Base-by-base conservation (phyloP, 2,888 invertebrate genomes). In the Stegana nigrithorax region DNA sequence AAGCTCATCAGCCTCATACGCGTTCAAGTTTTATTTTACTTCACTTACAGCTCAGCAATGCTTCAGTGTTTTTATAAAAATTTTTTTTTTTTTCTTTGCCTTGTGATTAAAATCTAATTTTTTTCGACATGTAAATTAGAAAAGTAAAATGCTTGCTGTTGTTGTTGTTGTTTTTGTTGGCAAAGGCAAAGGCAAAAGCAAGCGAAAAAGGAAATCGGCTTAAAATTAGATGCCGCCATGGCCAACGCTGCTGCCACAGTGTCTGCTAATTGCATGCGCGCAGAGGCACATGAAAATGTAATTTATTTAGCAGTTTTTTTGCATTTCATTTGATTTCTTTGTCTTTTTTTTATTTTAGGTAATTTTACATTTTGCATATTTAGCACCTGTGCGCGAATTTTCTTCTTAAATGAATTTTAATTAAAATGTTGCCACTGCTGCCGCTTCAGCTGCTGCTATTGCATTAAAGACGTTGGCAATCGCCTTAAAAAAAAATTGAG, bases 401-500 rank as follows among this genome's bases (percentile, higher is more conserved):
- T 32, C 39, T 65, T 65, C 59, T 66, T 63, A 65, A 70, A 73
- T 73, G 69, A 68, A 75, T 73, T 72, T 65, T 62, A 60, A 62
- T 58, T 64, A 42, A 57, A 19, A n/a, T n/a, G n/a, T n/a, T 25
- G 4, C 21, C 8, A 14, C 7, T 10, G 29, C 32, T 26, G 57
- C 26, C 21, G 23, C 8, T 44, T n/a, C n/a, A n/a, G n/a, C n/a
- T n/a, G n/a, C n/a, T n/a, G n/a, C n/a, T n/a, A n/a, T n/a, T n/a
- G n/a, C n/a, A n/a, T n/a, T n/a, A n/a, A n/a, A n/a, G n/a, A n/a
- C n/a, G n/a, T n/a, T n/a, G n/a, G n/a, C n/a, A n/a, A n/a, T n/a
- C n/a, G n/a, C n/a, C n/a, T n/a, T n/a, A n/a, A n/a, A n/a, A n/a
- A n/a, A n/a, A n/a, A n/a, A n/a, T n/a, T n/a, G n/a, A n/a, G n/a